A percentile compares a stretch with the other conserved stretches of the same genome.
Conservation (phyloP, 2,888 invertebrate species). For the Pammene aurita region DNA sequence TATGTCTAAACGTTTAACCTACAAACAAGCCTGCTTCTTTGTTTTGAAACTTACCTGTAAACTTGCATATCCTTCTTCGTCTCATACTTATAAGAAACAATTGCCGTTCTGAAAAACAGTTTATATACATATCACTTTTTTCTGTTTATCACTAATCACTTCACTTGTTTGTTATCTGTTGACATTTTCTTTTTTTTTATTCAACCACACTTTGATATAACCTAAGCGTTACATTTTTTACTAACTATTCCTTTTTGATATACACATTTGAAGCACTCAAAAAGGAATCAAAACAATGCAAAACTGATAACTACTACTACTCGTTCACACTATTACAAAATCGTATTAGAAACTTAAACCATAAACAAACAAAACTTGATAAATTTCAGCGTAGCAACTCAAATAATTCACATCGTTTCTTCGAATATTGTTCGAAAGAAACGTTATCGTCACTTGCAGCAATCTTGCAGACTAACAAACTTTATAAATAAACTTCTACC, state of each 20-base stretch:
- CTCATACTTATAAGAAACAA: conserved; percentile 13
- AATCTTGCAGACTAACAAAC: conserved; percentile 16
- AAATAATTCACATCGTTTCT: background rate
- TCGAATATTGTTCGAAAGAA: background rate
- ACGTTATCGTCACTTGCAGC: background rate
- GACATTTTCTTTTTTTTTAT: background rate
- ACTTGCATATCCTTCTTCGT: conserved; percentile 18
- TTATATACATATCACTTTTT: conserved; percentile 1
- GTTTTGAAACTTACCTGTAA: conserved; percentile 4
- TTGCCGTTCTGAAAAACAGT: background rate
- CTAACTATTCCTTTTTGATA: background rate
- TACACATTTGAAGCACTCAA: background rate
- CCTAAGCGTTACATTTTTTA: background rate
- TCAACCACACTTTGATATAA: background rate
- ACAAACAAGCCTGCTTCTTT: too few relatives aligned
- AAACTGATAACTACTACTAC: background rate
- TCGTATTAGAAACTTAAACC: background rate
- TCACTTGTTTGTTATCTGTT: conserved; percentile 1
- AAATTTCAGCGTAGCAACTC: background rate
- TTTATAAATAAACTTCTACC: conserved; percentile 12
- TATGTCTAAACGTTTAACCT: too few relatives aligned
- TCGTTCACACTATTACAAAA: too few relatives aligned
- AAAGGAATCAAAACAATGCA: background rate
- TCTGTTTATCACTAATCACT: background rate
- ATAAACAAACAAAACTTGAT: background rate